A percentile compares a stretch with the other conserved stretches of the same genome.
phyloP scores from a whole-genome alignment of 2,888 invertebrate species.

The Perithous albicinctus region DNA sequence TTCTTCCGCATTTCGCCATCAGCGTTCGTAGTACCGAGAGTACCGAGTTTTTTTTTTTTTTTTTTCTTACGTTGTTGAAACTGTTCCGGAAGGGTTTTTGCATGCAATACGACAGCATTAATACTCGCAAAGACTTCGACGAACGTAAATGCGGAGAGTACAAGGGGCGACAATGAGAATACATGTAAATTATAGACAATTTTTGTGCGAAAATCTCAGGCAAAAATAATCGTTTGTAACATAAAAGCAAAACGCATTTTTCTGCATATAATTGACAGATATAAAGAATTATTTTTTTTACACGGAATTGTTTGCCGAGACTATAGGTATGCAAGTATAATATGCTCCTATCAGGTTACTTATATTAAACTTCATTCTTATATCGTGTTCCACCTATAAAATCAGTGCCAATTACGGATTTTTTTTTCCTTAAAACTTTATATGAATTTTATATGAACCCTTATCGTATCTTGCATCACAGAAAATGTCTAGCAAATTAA shows the following conservation, averaged over 20 bases:
- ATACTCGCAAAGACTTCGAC: neutral
- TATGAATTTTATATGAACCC: too few species aligned
- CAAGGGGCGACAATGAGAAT: constrained; percentile 6
- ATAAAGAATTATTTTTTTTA: neutral
- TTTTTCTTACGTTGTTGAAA: constrained; percentile 21
- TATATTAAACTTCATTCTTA: too few species aligned
- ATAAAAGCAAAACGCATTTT: neutral
- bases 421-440: too few species aligned
- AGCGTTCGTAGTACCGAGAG: constrained; percentile 11
- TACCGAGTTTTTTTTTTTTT: constrained; percentile 6
- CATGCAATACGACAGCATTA: constrained; percentile 18
- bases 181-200: neutral
- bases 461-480: too few species aligned
- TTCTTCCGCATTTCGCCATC: constrained; percentile 25
- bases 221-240: neutral
- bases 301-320: too few species aligned
- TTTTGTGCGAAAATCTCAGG: neutral
- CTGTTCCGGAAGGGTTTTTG: constrained; percentile 37
- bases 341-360: too few species aligned
- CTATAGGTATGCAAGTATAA: too few species aligned
- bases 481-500: too few species aligned
- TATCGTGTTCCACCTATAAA: too few species aligned
- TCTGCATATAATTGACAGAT: neutral
- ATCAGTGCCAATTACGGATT: too few species aligned
- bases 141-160: too few species aligned